Evolutionary conservation across 2,113 vertebrate species (phyloP).

Genomic region (Polypterus bichir): DNA sequence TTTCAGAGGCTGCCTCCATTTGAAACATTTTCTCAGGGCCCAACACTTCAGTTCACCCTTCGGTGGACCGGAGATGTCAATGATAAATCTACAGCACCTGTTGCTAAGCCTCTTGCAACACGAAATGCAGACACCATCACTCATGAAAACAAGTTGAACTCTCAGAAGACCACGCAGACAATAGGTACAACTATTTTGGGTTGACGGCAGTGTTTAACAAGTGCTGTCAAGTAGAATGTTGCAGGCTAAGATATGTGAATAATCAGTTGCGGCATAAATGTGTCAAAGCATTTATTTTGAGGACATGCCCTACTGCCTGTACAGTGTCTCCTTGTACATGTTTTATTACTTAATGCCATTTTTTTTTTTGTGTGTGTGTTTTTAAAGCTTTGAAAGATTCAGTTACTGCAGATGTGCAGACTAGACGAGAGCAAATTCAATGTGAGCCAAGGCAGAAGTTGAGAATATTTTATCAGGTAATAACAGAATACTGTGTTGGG

Average conservation of each 20-base stretch:
- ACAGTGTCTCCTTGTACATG: too few species aligned
- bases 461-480: constrained; percentile 96
- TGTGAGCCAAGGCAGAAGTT: constrained; percentile 87
- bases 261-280: too few species aligned
- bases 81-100: constrained; percentile 81
- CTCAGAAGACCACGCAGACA: constrained; percentile 72
- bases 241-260: too few species aligned
- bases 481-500: neutral
- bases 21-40: constrained; percentile 99
- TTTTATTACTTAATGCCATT: neutral
- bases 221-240: too few species aligned
- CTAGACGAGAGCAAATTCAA: constrained; percentile 76
- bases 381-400: constrained; percentile 85
- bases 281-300: too few species aligned
- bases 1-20: constrained; percentile 84
- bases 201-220: too few species aligned
- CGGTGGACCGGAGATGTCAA: constrained; percentile 85
- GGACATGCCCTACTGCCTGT: too few species aligned
- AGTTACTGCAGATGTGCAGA: constrained; percentile 71
- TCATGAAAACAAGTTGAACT: constrained; percentile 78
- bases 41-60: constrained; percentile 93
- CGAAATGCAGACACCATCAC: constrained; percentile 82
- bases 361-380: neutral
- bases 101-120: constrained; percentile 87
- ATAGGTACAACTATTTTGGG: constrained; percentile 54